These are phyloP conservation scores for Drosophila kuntzei DNA, from an alignment of 2,888 invertebrate genomes.

Conservation along the genomic window DNA sequence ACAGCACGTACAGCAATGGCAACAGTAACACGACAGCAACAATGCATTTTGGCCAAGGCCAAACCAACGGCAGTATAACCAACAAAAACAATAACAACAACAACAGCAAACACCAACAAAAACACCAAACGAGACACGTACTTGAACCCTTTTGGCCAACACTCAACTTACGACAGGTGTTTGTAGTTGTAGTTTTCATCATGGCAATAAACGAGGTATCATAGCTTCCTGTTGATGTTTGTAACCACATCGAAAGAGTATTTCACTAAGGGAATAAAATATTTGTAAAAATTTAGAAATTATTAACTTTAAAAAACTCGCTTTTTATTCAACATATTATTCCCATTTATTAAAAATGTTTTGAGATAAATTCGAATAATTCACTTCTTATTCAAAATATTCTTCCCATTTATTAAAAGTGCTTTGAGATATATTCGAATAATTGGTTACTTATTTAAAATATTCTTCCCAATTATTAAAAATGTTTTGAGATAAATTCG, in stretches of 20 bases:
- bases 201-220: slow-evolving; percentile 12
- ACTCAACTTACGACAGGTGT: slow-evolving; percentile 73
- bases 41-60: slow-evolving; percentile 64
- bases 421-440: too few relatives aligned
- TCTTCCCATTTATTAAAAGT: too few relatives aligned
- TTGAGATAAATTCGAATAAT: too few relatives aligned
- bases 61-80: slow-evolving; percentile 42
- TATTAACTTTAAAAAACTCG: not conserved
- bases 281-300: too few relatives aligned
- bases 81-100: slow-evolving; percentile 41
- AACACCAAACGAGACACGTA: slow-evolving; percentile 67
- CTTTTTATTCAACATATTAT: not conserved
- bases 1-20: slow-evolving; percentile 19
- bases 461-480: too few relatives aligned
- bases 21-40: slow-evolving; percentile 36
- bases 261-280: not conserved
- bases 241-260: not conserved
- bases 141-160: slow-evolving; percentile 73
- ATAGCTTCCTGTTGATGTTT: not conserved
- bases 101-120: slow-evolving; percentile 43
- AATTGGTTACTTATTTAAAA: too few relatives aligned
- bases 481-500: too few relatives aligned
- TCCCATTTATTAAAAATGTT: too few relatives aligned
- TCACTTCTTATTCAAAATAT: too few relatives aligned
- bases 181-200: slow-evolving; percentile 52